phyloP scores from a whole-genome alignment of 2,797 vertebrate species.

The Tinamus major region DNA sequence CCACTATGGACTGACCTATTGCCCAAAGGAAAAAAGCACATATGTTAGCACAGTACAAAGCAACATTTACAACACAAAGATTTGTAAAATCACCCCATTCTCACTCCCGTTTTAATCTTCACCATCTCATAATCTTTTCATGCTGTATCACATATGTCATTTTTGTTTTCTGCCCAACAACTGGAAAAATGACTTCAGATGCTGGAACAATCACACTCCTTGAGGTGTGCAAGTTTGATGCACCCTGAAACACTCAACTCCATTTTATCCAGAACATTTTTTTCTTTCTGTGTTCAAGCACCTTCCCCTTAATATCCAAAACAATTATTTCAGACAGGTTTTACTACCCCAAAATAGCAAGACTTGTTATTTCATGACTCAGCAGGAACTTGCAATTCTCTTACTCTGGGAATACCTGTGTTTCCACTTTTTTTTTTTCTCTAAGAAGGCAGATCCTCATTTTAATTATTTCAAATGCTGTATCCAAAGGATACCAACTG shows the following conservation, averaged over 20 bases:
- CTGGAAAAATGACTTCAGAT: not conserved
- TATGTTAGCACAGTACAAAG: slow-evolving; percentile 38
- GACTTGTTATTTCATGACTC: not conserved
- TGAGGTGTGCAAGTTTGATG: not conserved
- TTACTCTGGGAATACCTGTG: not conserved
- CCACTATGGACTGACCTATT: slow-evolving; percentile 96
- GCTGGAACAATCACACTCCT: not conserved
- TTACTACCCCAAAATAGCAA: not conserved
- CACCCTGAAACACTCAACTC: not conserved
- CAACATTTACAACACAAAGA: not conserved
- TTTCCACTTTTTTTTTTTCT: not conserved
- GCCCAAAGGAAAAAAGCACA: slow-evolving; percentile 28
- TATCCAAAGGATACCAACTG: not conserved
- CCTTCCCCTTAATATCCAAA: not conserved
- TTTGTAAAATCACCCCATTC: not conserved
- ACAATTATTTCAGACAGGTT: not conserved
- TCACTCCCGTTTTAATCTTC: not conserved
- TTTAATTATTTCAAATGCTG: not conserved
- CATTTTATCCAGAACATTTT: not conserved
- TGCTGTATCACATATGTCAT: not conserved
- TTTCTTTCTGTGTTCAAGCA: not conserved
- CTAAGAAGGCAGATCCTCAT: not conserved
- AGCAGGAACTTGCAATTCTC: not conserved
- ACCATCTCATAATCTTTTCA: not conserved
- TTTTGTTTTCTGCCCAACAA: not conserved